phyloP scores from a whole-genome alignment of 2,888 invertebrate species.

The Orchesellides sinensis region DNA sequence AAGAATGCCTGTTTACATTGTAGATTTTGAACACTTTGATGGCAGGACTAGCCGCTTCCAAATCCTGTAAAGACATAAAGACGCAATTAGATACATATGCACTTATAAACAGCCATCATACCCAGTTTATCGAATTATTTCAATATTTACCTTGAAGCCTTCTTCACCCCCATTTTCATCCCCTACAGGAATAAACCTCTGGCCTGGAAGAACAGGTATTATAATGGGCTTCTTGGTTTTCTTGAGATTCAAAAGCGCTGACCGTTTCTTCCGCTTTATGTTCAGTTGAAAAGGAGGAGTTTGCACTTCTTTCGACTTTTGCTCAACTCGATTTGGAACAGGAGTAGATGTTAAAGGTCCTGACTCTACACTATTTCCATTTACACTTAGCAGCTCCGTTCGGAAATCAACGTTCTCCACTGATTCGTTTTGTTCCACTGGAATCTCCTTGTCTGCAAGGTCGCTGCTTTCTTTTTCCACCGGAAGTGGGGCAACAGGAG shows the following conservation, averaged over 20 bases:
- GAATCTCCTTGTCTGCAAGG: not conserved
- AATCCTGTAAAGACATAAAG: not conserved
- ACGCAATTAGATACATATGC: not conserved
- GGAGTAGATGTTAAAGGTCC: constrained; percentile 54
- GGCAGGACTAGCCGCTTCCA: constrained; percentile 40
- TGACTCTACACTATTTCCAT: not conserved
- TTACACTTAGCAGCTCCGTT: not conserved
- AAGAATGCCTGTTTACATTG: constrained; percentile 52
- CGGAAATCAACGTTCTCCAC: constrained; percentile 37
- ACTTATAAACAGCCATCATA: not conserved
- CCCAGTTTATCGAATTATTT: not conserved
- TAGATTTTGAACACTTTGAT: constrained; percentile 69
- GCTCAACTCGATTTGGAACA: constrained; percentile 37
- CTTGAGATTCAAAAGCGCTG: constrained; percentile 65
- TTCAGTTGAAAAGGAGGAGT: constrained; percentile 46
- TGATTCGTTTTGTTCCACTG: not conserved
- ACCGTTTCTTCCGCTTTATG: constrained; percentile 64
- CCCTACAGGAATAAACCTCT: constrained; percentile 57
- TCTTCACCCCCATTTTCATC: constrained; percentile 56
- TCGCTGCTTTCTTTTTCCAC: not conserved
- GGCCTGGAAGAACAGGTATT: constrained; percentile 64
- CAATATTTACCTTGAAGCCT: constrained; percentile 26
- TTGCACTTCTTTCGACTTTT: constrained; percentile 67
- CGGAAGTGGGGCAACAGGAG: too few relatives aligned
- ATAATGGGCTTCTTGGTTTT: constrained; percentile 65